Evolutionary conservation across 2,113 vertebrate species (phyloP).

Genomic region (Chrysemys picta): DNA sequence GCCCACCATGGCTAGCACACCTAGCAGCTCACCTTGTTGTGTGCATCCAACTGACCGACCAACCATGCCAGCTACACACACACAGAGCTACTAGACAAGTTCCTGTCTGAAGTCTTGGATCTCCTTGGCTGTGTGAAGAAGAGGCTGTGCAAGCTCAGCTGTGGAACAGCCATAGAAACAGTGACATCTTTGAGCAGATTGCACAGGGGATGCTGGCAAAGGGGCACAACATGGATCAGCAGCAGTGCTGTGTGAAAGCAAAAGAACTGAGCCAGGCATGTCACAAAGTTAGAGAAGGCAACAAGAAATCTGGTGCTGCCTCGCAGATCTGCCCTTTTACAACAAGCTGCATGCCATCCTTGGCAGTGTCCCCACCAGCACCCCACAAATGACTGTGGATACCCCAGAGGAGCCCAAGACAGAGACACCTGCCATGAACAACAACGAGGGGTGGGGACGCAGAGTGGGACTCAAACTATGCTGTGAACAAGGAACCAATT

Average conservation of each 20-base stretch:
- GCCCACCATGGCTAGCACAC: not conserved
- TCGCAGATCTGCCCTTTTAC: not conserved
- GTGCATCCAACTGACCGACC: not conserved
- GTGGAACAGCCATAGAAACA: no score
- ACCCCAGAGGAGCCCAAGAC: no score
- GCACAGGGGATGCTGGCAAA: not conserved
- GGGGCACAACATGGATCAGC: no score
- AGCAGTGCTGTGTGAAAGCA: no score
- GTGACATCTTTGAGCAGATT: not conserved
- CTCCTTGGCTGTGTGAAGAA: not conserved
- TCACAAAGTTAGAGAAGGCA: not conserved
- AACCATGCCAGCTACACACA: not conserved
- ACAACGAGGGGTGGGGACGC: no score
- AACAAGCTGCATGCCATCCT: not conserved
- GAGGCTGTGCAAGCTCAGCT: not conserved
- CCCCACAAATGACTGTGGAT: no score
- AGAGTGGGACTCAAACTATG: no score
- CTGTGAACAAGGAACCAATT: no score
- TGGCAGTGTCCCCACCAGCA: no score
- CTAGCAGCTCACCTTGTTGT: no score
- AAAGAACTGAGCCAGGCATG: not conserved
- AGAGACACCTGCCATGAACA: no score
- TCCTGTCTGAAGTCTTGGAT: not conserved
- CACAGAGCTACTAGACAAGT: not conserved
- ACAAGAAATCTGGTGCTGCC: no score